Base-by-base conservation (phyloP, 2,888 invertebrate species). In the Sphinx pinastri region DNA sequence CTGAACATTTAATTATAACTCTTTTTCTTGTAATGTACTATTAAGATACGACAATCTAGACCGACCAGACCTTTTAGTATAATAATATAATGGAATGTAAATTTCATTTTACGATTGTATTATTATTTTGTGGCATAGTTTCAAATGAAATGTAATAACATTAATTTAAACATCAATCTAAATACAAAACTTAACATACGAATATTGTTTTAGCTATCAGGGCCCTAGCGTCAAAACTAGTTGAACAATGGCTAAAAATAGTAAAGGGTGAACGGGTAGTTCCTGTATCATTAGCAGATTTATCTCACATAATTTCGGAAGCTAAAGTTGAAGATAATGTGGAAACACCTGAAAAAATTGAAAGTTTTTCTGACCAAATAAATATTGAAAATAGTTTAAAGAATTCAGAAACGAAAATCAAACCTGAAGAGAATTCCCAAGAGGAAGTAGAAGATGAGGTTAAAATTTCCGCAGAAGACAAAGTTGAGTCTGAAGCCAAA, bases 191-290 rank as follows among this genome's bases (percentile, higher is more conserved):
- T 19, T 19, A 67, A 57, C 55, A 25, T 66, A 51, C 13, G 49
- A 70, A 68, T 70, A 71, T 68, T 68, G 68, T 73, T 95, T 79
- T 92, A 97, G 97, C 95, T 84, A 96, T 98, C 71, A 95, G 97
- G 84, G 95, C 95, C 71, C 91, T 98, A 79, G 97, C 98, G 14
- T 95, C 96, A 71, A 96, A 96, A 80, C 94, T 98, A 71, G 98
- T 98, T 47, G 97, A 98, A 83, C 97, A 97, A 85, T 98, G 98
- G 98, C 94, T 98, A 79, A 97, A 97, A 88, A 97, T 98, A 71
- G 98, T 98, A 2, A 98, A 98, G 88, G 97, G 96, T 72, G 96
- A 96, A 89, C 94, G 95, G 71, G 94, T 95, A 47, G 88, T 93
- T 69, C 93, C 92, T 68, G 80, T 94, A 71, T 80, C 81, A 74